phyloP scores from a whole-genome alignment of 2,113 vertebrate genomes.

The Stomatorhinus ivindoensis region DNA sequence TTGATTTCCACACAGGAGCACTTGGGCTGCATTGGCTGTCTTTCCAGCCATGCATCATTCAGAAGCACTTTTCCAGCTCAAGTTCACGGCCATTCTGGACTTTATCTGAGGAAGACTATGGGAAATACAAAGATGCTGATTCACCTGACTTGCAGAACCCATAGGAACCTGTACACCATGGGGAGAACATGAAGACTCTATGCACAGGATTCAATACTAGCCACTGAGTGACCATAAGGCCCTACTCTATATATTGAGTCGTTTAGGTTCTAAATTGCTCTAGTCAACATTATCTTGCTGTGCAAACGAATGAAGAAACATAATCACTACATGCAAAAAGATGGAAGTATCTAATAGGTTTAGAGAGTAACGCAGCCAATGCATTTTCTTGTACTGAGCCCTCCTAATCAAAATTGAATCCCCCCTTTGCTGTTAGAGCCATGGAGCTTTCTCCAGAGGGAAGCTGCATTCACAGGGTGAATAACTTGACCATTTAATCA shows the following conservation, averaged over 20 bases:
- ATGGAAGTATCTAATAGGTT: background rate
- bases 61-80: background rate
- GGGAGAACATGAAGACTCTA: background rate
- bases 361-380: background rate
- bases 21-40: background rate
- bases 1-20: background rate
- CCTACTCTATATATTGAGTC: background rate
- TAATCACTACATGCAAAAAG: background rate
- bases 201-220: background rate
- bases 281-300: background rate
- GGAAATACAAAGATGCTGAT: background rate
- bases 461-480: constrained; percentile 22
- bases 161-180: background rate
- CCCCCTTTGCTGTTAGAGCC: background rate
- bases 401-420: background rate
- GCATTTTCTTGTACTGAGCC: background rate
- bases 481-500: constrained; percentile 50
- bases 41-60: background rate
- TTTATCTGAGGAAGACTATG: background rate
- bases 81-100: background rate
- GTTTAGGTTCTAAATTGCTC: background rate
- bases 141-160: background rate
- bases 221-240: background rate
- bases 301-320: background rate
- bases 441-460: background rate